Conservation (phyloP, 2,888 invertebrate species). For the Neuroscelio doddi region DNA sequence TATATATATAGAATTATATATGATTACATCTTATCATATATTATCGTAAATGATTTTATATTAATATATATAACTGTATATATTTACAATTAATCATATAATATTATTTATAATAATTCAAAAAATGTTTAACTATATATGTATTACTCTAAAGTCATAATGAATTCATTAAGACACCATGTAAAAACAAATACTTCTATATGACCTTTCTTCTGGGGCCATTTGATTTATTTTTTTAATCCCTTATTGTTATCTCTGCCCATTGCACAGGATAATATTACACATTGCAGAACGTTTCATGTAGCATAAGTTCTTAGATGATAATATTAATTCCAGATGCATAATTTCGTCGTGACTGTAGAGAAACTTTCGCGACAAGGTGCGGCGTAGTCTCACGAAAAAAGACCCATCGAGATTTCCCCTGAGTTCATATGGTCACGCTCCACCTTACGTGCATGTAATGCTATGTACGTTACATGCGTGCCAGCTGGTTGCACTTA, state of each 20-base stretch:
- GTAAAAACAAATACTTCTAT: no score
- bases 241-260: conserved; percentile 2
- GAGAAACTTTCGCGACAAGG: conserved; percentile 6
- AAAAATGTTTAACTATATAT: no score
- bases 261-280: not conserved
- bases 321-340: conserved; percentile 13
- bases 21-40: no score
- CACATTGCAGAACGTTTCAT: conserved; percentile 4
- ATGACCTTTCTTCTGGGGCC: no score
- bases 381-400: not conserved
- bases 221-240: no score
- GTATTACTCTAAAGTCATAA: no score
- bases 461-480: conserved; percentile 1
- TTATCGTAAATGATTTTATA: no score
- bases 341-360: conserved; percentile 16
- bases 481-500: conserved; percentile 9
- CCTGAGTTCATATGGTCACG: conserved; percentile 2
- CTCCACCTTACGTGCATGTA: conserved; percentile 11
- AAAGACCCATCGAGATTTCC: conserved; percentile 8
- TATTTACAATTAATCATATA: no score
- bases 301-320: conserved; percentile 3
- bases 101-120: no score
- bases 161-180: no score
- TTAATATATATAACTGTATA: no score
- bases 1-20: no score